Evolutionary conservation across 2,113 vertebrate genomes (phyloP), one percentile per base, ranked within the genome.

Genomic region (Syngnathus typhle): DNA sequence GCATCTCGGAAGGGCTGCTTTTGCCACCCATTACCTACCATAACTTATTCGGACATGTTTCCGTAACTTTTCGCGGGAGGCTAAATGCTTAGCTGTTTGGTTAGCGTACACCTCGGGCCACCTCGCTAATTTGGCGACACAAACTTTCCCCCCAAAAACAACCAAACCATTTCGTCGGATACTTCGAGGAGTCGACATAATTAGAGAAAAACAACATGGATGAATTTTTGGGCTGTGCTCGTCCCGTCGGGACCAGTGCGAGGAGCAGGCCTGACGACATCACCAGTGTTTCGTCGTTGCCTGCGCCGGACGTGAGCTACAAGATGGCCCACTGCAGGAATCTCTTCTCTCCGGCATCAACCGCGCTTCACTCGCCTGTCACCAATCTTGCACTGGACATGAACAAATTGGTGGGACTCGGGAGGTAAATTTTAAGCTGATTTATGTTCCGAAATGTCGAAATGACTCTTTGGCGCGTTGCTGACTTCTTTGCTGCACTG

Each of bases 311-410:
- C 43, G 4, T 82, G 37, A 80, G 67, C 63, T 23, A 59, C 9
- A 77, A 68, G 67, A 71, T 6, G 60, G 44, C 89, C 60, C 88
- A 90, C 19, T 86, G 89, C 36, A 88, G 87, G 67, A 85, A 82
- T 15, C 89, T 93, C 0, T 93, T 91, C 69, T 84, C 90, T 18
- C 77, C 90, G 0, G 91, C 88, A 46, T 74, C 84, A 3, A 56
- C 82, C 3, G 73, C 84, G 0, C 91, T 93, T 5, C 75, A 93
- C 21, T 96, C 94, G 21, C 94, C 94, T 23, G 92, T 96, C 81
- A 94, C 93, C 61, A 92, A 91, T 65, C 72, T 95, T 67, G 89
- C 94, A 10, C 80, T 91, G 81, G 93, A 93, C 73, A 87, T 95
- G 93, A 89, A 89, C 82, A 93, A 91, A 63, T 84, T 94, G 47